Percentiles rank a stretch among this genome's conserved stretches.
These are phyloP conservation scores for Diabrotica balteata DNA, from an alignment of 2,888 invertebrate genomes.

Conservation along the genomic window DNA sequence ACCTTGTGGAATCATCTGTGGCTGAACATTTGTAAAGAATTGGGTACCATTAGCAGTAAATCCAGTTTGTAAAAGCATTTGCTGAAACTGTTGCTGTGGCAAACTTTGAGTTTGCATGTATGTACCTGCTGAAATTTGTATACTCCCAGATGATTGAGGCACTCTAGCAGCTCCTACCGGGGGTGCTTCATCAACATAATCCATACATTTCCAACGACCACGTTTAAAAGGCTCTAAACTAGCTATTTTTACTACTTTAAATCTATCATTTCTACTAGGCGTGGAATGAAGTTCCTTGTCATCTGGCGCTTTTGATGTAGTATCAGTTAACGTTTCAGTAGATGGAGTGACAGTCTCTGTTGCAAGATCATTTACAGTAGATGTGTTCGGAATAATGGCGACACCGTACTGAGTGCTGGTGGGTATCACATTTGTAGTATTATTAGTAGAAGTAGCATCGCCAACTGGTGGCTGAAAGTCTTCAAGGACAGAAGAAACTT, in stretches of 20 bases:
- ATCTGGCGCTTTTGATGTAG: slow-evolving; percentile 58
- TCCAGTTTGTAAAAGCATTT: slow-evolving; percentile 58
- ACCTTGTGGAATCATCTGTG: slow-evolving; percentile 44
- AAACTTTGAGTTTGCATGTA: slow-evolving; percentile 60
- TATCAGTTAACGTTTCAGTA: slow-evolving; percentile 40
- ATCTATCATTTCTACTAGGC: slow-evolving; percentile 67
- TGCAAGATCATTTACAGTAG: slow-evolving; percentile 47
- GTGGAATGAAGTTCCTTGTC: slow-evolving; percentile 66
- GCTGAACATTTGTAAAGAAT: slow-evolving; percentile 54
- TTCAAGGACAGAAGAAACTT: slow-evolving; percentile 42
- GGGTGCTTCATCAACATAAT: slow-evolving; percentile 73
- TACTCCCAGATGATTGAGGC: slow-evolving; percentile 51
- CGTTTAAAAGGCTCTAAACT: slow-evolving; percentile 78
- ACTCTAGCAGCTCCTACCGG: slow-evolving; percentile 46
- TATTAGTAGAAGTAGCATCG: slow-evolving; percentile 47
- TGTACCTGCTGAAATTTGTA: slow-evolving; percentile 47
- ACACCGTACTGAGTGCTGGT: slow-evolving; percentile 72
- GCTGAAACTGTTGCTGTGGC: slow-evolving; percentile 61
- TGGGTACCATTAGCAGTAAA: slow-evolving; percentile 50
- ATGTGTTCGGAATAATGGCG: slow-evolving; percentile 64
- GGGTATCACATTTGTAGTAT: slow-evolving; percentile 65
- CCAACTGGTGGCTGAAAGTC: slow-evolving; percentile 43
- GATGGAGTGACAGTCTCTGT: slow-evolving; percentile 47
- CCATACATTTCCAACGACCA: slow-evolving; percentile 80
- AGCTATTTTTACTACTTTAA: slow-evolving; percentile 81